Base-by-base conservation (phyloP, 2,888 invertebrate genomes). In the Chalcosyrphus nemorum region DNA sequence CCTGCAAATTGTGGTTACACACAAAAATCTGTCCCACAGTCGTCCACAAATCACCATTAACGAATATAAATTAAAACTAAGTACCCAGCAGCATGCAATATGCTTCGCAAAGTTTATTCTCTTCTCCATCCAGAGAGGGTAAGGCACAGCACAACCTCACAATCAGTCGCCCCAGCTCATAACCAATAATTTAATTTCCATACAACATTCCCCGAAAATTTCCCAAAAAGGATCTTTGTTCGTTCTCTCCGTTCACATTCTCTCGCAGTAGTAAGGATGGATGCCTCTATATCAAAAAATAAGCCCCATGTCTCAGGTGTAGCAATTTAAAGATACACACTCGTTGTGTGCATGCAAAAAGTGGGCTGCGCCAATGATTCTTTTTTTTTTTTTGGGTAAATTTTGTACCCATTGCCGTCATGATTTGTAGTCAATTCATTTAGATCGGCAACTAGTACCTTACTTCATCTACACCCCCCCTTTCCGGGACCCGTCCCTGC, bases 401-500 rank as follows among this genome's bases (percentile, higher is more conserved):
- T 75, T 76, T 71, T 71, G 81, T 71, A 81, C 85, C 81, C 75
- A 81, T 76, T 81, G 81, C 75, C 81, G 66, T 81, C 85, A 81
- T 85, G 85, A 85, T 85, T 85, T 85, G 85, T 85, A 85, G 85
- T 85, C 85, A 85, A 85, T 85, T 85, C 85, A 85, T 85, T 85
- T 85, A 85, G 85, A 85, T 85, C 85, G 85, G 85, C 81, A 81
- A 81, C 84, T 84, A 85, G 75, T 85, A 80, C 80, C 57, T 56
- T 57, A 41, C 63, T 13, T 15, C 61, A 2, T 13, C 13, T n/a
- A n/a, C n/a, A n/a, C 21, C 52, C 9, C n/a, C n/a, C n/a, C n/a
- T n/a, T n/a, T n/a, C n/a, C n/a, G n/a, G n/a, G n/a, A n/a, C n/a
- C n/a, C n/a, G n/a, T n/a, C n/a, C n/a, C n/a, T n/a, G n/a, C n/a